Evolutionary conservation across 2,113 vertebrate genomes (phyloP).

Genomic region (Delphinus delphis): DNA sequence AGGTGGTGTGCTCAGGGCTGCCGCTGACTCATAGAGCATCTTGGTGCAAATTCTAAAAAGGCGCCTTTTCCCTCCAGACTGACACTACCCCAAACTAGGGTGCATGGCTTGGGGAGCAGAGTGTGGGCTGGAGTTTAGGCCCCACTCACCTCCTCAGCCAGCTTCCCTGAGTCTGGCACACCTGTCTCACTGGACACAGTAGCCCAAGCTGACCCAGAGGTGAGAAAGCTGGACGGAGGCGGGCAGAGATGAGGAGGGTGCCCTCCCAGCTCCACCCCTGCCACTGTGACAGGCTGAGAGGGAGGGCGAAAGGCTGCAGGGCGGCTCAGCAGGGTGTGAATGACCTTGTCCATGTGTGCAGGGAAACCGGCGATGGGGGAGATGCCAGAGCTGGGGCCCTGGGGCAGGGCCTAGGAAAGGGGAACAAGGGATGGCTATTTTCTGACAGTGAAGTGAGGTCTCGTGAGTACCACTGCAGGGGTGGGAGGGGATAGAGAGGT

Average conservation of each 20-base stretch:
- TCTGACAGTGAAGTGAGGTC: neutral
- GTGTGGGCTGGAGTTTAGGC: neutral
- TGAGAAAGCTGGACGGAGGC: neutral
- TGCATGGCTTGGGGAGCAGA: neutral
- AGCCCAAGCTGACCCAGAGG: neutral
- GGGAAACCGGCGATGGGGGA: neutral
- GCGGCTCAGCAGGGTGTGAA: neutral
- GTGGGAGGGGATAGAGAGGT: neutral
- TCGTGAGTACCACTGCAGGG: neutral
- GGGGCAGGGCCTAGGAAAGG: neutral
- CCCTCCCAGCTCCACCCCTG: neutral
- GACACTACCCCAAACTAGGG: neutral
- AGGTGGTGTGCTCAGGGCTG: neutral
- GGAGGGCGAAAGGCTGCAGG: neutral
- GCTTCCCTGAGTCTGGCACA: neutral
- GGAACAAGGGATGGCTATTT: neutral
- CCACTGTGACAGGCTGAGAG: neutral
- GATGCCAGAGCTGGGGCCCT: neutral
- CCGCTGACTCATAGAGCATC: neutral
- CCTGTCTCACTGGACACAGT: neutral
- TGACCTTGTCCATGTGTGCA: neutral
- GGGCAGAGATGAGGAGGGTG: neutral
- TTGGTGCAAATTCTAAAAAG: neutral
- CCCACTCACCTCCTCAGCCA: neutral
- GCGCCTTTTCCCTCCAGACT: neutral